Percentiles rank a stretch among this genome's conserved stretches.
phyloP scores from a whole-genome alignment of 2,113 vertebrate species.

The Camarhynchus parvulus region DNA sequence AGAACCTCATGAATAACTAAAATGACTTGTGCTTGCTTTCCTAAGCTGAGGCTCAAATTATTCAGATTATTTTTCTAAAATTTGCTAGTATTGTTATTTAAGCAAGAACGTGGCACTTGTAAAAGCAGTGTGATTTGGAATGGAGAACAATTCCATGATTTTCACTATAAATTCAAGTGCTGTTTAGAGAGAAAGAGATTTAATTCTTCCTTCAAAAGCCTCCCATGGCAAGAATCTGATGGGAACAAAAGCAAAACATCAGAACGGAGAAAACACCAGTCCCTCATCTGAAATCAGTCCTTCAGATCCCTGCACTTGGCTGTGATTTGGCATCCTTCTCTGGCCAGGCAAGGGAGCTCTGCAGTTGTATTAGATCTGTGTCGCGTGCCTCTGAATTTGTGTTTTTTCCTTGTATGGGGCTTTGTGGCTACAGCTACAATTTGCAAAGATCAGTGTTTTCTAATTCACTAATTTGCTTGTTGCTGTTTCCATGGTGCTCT shows the following conservation, averaged over 20 bases:
- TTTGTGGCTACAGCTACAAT: not conserved
- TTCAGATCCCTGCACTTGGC: not conserved
- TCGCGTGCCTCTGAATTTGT: not conserved
- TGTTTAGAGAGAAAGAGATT: not conserved
- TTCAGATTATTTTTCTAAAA: not conserved
- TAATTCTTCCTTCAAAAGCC: not conserved
- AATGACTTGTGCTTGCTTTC: not conserved
- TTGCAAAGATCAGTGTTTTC: constrained; percentile 42
- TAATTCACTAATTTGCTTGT: constrained; percentile 58
- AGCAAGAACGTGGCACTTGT: not conserved
- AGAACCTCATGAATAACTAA: not conserved
- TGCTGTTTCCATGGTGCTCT: constrained; percentile 60
- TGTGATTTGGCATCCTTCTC: not conserved
- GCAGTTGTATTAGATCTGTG: not conserved
- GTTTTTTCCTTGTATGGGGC: constrained; percentile 19
- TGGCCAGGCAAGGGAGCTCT: not conserved
- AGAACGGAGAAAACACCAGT: not conserved
- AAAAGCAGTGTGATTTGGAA: not conserved
- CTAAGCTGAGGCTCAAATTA: not conserved
- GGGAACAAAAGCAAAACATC: not conserved
- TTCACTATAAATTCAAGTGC: not conserved
- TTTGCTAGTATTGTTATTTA: not conserved
- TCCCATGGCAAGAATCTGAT: not conserved
- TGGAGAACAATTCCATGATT: not conserved
- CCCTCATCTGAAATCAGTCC: not conserved